A percentile compares a stretch with the other conserved stretches of the same genome.
Conservation (phyloP, 2,113 vertebrate genomes). For the Oryzias woworae region DNA sequence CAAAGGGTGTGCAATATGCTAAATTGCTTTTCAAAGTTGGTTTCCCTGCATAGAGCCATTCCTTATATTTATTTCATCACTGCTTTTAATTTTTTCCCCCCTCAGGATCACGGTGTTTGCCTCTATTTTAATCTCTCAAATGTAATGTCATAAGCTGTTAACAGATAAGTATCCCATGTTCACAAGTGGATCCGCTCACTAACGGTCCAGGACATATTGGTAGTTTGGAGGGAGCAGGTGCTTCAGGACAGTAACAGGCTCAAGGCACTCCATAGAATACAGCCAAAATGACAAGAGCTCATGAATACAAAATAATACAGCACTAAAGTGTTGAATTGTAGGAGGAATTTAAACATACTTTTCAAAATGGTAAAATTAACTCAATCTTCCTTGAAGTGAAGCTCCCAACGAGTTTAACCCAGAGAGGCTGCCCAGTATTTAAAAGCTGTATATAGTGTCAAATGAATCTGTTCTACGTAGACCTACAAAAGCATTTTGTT, state of each 20-base stretch:
- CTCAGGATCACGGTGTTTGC: constrained; percentile 49
- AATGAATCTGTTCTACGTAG: too few species aligned
- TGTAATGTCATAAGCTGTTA: constrained; percentile 65
- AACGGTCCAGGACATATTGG: constrained; percentile 53
- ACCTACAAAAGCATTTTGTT: too few species aligned
- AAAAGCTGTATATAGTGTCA: too few species aligned
- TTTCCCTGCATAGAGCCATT: constrained; percentile 40
- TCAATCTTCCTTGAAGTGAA: too few species aligned
- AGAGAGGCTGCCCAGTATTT: too few species aligned
- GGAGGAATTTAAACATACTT: too few species aligned
- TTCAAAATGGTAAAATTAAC: too few species aligned
- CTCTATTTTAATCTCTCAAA: constrained; percentile 69
- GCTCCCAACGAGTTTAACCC: too few species aligned
- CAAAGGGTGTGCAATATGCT: constrained; percentile 67
- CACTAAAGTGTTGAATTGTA: too few species aligned
- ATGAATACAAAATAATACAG: too few species aligned
- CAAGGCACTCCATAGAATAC: neutral
- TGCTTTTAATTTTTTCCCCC: constrained; percentile 36
- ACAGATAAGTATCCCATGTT: constrained; percentile 63
- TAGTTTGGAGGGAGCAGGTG: constrained; percentile 39
- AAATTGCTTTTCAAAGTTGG: constrained; percentile 69
- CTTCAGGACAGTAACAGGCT: constrained; percentile 29
- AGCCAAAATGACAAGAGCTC: too few species aligned
- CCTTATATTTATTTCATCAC: constrained; percentile 65
- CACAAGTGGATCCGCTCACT: constrained; percentile 41